phyloP scores from a whole-genome alignment of 1,140 invertebrate genomes.

The Drosophila kohkoa region DNA sequence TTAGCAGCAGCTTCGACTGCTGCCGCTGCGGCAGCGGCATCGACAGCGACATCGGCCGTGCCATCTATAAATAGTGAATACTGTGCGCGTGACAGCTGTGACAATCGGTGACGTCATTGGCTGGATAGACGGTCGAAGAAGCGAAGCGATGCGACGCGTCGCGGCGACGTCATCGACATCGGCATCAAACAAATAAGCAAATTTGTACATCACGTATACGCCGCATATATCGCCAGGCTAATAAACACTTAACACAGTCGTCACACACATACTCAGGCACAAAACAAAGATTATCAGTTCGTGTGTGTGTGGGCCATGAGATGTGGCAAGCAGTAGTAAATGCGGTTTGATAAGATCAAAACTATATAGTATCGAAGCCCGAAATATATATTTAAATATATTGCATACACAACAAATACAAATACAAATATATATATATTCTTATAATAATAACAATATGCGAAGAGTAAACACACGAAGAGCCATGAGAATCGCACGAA shows the following conservation, averaged over 20 bases:
- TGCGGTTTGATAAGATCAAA: constrained; percentile 35
- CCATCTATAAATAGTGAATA: constrained; percentile 71
- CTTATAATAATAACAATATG: constrained; percentile 39
- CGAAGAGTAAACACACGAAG: constrained; percentile 53
- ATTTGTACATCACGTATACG: constrained; percentile 58
- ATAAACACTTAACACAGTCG: constrained; percentile 12
- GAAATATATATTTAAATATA: constrained; percentile 4
- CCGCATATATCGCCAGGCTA: constrained; percentile 19
- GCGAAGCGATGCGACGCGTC: not conserved
- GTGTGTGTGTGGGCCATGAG: constrained; percentile 5
- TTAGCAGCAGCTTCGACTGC: constrained; percentile 60
- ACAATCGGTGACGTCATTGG: constrained; percentile 70
- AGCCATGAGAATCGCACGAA: constrained; percentile 79
- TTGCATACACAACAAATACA: not conserved
- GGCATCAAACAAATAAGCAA: constrained; percentile 19
- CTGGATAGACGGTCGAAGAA: constrained; percentile 43
- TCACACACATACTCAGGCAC: not conserved
- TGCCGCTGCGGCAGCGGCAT: constrained; percentile 19
- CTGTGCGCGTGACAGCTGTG: constrained; percentile 79
- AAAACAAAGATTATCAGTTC: constrained; percentile 9
- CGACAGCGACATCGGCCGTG: constrained; percentile 48
- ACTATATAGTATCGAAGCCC: not conserved
- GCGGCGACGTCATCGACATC: constrained; percentile 56
- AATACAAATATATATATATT: constrained; percentile 10
- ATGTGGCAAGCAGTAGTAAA: constrained; percentile 4